Base-by-base conservation (phyloP, 2,797 vertebrate species). In the Spondyliosoma cantharus region DNA sequence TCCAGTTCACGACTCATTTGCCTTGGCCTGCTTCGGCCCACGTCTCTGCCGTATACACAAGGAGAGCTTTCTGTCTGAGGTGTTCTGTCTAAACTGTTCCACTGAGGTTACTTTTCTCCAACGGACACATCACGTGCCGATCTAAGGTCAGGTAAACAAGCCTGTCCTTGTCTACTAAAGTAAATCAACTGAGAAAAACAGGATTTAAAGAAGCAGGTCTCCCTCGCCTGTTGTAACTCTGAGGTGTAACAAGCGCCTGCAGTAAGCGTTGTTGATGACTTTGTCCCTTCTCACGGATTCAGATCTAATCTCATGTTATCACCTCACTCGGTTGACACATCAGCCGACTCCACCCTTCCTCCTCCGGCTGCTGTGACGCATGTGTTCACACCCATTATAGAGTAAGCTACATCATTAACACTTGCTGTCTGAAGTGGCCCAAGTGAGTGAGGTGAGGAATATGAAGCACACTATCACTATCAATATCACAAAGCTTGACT, bases 321-420 rank as follows among this genome's bases (percentile, higher is more conserved):
- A 68, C 71, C 74, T 87, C 48, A 22, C 42, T 61, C 56, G 17
- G 59, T 45, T 76, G 52, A 88, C 74, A 81, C 79, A 74, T 83
- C 54, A 45, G 29, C 5, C 24, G 0, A 7, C 95, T 93, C 89
- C 94, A 91, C 92, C 89, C 87, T 74, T 92, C 89, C 86, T 89
- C 90, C 69, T 90, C 92, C 92, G 85, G 65, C 76, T 90, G 83
- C 76, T 42, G 3, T 0, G 24, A 87, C 76, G 89, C 79, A 32
- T 60, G 64, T 80, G 88, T 91, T 94, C 93, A 93, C 93, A 90
- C 92, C 86, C 89, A 65, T 80, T 76, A 74, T 63, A 88, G 69
- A 81, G 84, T 87, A 87, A 93, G 89, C 91, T 91, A 45, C 32
- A 63, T 87, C 90, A 81, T 92, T 94, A 94, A 92, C 90, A 83